These are phyloP conservation scores for Artemisiospiza belli DNA, from an alignment of 2,113 vertebrate species.

Conservation along the genomic window DNA sequence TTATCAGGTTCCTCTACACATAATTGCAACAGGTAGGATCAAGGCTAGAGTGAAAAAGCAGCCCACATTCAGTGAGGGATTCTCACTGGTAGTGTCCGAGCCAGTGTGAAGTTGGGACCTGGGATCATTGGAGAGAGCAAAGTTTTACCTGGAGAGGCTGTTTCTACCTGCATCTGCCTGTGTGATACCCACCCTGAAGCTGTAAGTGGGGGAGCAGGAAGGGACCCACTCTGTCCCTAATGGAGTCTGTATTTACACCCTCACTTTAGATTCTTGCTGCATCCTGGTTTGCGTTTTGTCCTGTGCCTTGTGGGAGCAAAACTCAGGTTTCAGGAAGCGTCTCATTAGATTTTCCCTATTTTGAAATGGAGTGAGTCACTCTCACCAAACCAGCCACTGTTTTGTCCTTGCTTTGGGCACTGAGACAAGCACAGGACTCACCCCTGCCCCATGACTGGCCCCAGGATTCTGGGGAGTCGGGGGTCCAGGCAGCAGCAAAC, in stretches of 20 bases:
- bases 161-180: neutral
- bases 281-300: neutral
- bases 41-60: neutral
- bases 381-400: neutral
- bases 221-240: accelerated
- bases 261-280: neutral
- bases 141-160: neutral
- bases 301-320: slow-evolving; percentile 3
- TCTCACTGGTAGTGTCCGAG: neutral
- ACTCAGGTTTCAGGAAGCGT: slow-evolving; percentile 38
- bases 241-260: neutral
- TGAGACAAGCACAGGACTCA: neutral
- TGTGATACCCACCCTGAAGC: neutral
- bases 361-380: slow-evolving; percentile 39
- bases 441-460: neutral
- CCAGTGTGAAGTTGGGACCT: neutral
- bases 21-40: neutral
- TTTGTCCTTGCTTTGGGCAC: neutral
- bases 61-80: neutral
- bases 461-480: neutral
- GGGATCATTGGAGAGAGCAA: neutral
- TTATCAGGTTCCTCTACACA: neutral
- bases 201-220: neutral
- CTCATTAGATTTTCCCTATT: slow-evolving; percentile 40
- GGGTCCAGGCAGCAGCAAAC: neutral